Conservation (phyloP, 2,797 vertebrate genomes). For the Rhynchonycteris naso region DNA sequence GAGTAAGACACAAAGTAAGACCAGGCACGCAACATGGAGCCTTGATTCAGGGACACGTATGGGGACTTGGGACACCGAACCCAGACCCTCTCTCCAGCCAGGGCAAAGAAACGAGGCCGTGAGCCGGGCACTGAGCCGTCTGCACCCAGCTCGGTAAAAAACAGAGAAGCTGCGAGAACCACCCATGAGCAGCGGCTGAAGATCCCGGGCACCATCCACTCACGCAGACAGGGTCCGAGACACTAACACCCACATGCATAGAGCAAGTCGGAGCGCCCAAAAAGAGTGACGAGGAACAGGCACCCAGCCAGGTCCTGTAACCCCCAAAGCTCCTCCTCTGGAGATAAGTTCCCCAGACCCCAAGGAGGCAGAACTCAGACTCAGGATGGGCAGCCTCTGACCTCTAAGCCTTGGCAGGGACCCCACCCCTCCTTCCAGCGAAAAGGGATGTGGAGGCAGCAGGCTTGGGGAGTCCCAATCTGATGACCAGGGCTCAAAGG, state of each 20-base stretch:
- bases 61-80: neutral
- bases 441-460: neutral
- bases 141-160: neutral
- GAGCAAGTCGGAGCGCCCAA: slow-evolving; percentile 42
- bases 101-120: neutral
- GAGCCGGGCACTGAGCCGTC: neutral
- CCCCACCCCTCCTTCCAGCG: neutral
- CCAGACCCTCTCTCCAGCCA: neutral
- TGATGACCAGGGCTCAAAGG: neutral
- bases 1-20: neutral
- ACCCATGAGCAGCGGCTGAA: neutral
- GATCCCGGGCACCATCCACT: neutral
- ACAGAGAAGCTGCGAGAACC: neutral
- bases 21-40: neutral
- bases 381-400: neutral
- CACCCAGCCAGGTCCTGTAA: neutral
- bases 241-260: neutral
- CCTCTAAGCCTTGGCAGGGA: neutral
- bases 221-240: neutral
- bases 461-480: neutral
- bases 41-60: neutral
- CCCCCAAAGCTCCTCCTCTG: slow-evolving; percentile 26
- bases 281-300: neutral
- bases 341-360: slow-evolving; percentile 70
- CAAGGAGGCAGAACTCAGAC: slow-evolving; percentile 22